phyloP scores from a whole-genome alignment of 2,797 vertebrate species.

The Poeciliopsis presidionis region DNA sequence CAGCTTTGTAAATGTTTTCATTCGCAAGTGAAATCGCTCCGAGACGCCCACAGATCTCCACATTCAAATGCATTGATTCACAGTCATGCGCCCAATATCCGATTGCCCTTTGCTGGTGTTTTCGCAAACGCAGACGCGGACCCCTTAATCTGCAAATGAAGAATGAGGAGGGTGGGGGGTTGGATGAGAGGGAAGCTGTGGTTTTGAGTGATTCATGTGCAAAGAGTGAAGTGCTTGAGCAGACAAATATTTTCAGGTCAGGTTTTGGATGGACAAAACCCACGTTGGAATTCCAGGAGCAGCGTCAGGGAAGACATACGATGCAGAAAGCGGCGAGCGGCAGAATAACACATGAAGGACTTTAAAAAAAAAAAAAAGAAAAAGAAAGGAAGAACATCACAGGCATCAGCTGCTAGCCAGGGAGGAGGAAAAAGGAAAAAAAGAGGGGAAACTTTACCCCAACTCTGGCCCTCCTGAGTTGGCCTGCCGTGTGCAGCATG shows the following conservation, averaged over 20 bases:
- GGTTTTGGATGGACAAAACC: constrained; percentile 55
- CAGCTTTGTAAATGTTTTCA: constrained; percentile 58
- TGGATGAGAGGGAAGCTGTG: constrained; percentile 29
- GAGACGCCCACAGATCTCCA: constrained; percentile 35
- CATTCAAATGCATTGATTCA: constrained; percentile 64
- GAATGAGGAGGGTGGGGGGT: background rate
- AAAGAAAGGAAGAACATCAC: constrained; percentile 78
- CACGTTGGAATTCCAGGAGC: constrained; percentile 46
- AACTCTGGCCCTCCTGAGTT: constrained; percentile 67
- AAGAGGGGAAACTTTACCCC: constrained; percentile 77
- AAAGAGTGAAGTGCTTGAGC: constrained; percentile 49
- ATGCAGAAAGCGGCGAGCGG: constrained; percentile 51
- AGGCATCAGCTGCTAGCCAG: constrained; percentile 74
- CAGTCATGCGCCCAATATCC: constrained; percentile 60
- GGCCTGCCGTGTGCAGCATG: constrained; percentile 66
- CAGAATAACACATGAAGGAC: constrained; percentile 77
- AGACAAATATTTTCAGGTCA: constrained; percentile 50
- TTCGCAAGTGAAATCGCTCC: constrained; percentile 48
- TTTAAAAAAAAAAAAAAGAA: constrained; percentile 32
- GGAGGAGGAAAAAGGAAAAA: constrained; percentile 32
- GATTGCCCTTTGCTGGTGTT: constrained; percentile 47
- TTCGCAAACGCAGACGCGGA: constrained; percentile 39
- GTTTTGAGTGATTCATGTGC: constrained; percentile 56
- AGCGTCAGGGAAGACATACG: constrained; percentile 65
- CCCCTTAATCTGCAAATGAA: constrained; percentile 55